Percentiles rank a stretch among this genome's conserved stretches.
phyloP scores from a whole-genome alignment of 1,140 invertebrate species.

The silkworm (Bombyx mori) region DNA sequence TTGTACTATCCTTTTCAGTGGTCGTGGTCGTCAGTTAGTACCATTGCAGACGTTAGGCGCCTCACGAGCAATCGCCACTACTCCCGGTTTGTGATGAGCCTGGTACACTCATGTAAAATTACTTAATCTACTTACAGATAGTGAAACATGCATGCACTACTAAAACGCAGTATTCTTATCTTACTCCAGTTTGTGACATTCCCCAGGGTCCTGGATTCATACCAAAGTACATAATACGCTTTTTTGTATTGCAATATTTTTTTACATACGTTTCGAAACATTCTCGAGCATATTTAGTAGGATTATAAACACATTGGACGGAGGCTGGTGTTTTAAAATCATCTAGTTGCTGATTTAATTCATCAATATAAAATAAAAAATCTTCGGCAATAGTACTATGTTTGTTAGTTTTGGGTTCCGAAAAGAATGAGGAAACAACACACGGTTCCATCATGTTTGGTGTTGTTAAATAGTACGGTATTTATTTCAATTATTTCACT shows the following conservation, averaged over 20 bases:
- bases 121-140: no score
- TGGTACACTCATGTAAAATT: no score
- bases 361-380: conserved; percentile 34
- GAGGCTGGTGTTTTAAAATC: conserved; percentile 27
- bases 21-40: no score
- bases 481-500: no score
- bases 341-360: conserved; percentile 33
- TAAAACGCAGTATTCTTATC: conserved; percentile 16
- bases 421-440: conserved; percentile 39
- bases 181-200: conserved; percentile 93
- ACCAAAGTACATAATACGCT: conserved; percentile 86
- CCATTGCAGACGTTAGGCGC: no score
- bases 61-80: no score
- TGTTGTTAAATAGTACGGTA: no score
- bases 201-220: conserved; percentile 97
- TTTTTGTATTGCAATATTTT: conserved; percentile 81
- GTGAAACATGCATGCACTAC: no score
- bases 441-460: conserved; percentile 16
- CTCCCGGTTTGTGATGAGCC: no score
- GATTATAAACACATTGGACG: conserved; percentile 80
- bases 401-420: not conserved
- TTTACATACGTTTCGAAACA: conserved; percentile 77
- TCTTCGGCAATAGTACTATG: conserved; percentile 17
- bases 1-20: no score
- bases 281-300: conserved; percentile 72